A percentile compares a stretch with the other conserved stretches of the same genome.
Conservation (phyloP, 2,888 invertebrate species). For the Linnaemya vulpina region DNA sequence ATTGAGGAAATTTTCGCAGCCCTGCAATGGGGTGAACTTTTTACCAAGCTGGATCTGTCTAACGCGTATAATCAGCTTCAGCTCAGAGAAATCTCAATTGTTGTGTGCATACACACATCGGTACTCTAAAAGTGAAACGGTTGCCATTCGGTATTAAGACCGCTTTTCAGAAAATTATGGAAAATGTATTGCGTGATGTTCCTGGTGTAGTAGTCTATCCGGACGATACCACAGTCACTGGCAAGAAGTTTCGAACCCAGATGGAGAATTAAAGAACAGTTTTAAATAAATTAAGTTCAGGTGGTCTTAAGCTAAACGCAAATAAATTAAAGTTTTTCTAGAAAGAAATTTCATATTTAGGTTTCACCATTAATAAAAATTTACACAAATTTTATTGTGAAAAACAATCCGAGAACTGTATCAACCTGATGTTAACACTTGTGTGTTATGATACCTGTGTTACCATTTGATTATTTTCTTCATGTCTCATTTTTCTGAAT, state of each 20-base stretch:
- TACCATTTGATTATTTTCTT: too few relatives aligned
- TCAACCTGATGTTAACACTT: too few relatives aligned
- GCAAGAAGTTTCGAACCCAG: conserved; percentile 22
- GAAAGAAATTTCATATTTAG: conserved; percentile 8
- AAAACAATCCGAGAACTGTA: too few relatives aligned
- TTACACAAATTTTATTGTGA: too few relatives aligned
- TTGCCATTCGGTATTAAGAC: not conserved
- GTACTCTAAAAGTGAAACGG: too few relatives aligned
- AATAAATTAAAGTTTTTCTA: conserved; percentile 42
- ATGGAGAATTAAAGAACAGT: conserved; percentile 20
- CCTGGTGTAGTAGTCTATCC: conserved; percentile 35
- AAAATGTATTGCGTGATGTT: conserved; percentile 56
- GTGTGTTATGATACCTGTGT: too few relatives aligned
- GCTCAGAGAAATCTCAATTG: conserved; percentile 4
- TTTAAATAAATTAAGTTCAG: conserved; percentile 65
- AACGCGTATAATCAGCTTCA: not conserved
- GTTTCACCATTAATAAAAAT: too few relatives aligned
- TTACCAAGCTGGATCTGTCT: conserved; percentile 12
- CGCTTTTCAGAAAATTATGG: conserved; percentile 61
- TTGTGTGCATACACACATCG: too few relatives aligned
- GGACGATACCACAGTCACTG: conserved; percentile 2
- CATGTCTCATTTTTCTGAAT: too few relatives aligned
- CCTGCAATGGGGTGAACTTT: conserved; percentile 6
- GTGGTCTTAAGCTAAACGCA: conserved; percentile 46
- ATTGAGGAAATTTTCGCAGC: not conserved